Evolutionary conservation across 1,140 invertebrate genomes (phyloP), one percentile per base, ranked within the genome.

Genomic region (Rhizoglyphus robini): DNA sequence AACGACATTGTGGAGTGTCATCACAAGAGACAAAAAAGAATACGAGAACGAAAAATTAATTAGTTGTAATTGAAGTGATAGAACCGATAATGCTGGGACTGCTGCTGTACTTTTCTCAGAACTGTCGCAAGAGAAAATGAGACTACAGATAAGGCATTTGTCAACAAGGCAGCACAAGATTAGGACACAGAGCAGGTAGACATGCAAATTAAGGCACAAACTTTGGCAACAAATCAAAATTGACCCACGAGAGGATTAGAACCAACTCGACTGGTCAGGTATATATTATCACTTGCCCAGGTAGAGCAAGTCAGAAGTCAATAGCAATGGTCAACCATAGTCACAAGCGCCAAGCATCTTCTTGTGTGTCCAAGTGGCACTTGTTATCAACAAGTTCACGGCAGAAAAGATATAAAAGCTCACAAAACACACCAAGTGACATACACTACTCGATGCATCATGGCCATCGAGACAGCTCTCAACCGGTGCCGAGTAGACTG

Each of bases 21-120:
- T 11, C 8, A 32, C 23, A 23, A 32, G 51, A 8, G 23, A 23
- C 41, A 23, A 46, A 46, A 46, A 46, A 54, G 51, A 54, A 32
- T 11, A 32, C 23, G 51, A 32, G 51, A 8, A 23, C 8, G 20
- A 32, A 25, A 54, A 54, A 54, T 54, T 54, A 54, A 54, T 54
- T 54, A 54, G 51, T 54, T 54, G 51, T 54, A 54, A 54, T 54
- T 25, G 51, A 54, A 54, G 51, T 54, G 51, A 54, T 54, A 54
- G 20, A n/a, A n/a, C n/a, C n/a, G n/a, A n/a, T n/a, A n/a, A n/a
- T n/a, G n/a, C n/a, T n/a, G n/a, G n/a, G n/a, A n/a, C n/a, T n/a
- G n/a, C n/a, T n/a, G n/a, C n/a, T n/a, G n/a, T n/a, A n/a, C n/a
- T n/a, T n/a, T n/a, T n/a, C n/a, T n/a, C n/a, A n/a, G n/a, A n/a